Conservation (phyloP, 2,113 vertebrate species). For the Bujurquina vittata region DNA sequence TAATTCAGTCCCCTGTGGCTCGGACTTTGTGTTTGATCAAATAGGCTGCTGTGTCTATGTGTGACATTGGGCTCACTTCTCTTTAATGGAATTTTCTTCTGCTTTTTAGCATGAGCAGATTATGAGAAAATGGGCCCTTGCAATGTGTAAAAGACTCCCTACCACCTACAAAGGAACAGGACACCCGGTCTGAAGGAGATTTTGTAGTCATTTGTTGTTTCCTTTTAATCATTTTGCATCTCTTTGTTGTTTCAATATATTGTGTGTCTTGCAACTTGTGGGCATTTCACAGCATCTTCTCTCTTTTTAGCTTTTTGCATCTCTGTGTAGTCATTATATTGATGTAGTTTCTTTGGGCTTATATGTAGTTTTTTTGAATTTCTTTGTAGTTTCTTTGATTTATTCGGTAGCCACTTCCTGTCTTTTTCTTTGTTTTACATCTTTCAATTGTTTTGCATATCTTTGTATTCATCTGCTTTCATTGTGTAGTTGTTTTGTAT, state of each 20-base stretch:
- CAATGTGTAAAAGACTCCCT: not conserved
- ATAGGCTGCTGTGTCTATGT: conserved; percentile 23
- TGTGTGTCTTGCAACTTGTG: not conserved
- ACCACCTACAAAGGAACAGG: not conserved
- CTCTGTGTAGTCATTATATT: not conserved
- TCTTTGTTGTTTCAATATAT: not conserved
- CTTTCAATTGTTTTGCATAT: not conserved
- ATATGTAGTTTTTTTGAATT: not conserved
- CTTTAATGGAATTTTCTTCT: conserved; percentile 35
- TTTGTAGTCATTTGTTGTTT: not conserved
- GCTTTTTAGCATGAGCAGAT: conserved; percentile 18
- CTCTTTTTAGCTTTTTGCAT: not conserved
- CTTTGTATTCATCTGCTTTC: not conserved
- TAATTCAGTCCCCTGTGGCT: conserved; percentile 40
- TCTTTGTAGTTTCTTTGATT: not conserved
- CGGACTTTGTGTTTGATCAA: conserved; percentile 62
- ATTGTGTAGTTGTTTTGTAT: not conserved
- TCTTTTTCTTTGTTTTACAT: not conserved
- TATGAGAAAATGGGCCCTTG: conserved; percentile 11
- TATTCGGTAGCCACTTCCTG: not conserved
- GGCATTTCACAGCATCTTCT: not conserved
- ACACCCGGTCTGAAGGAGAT: not conserved
- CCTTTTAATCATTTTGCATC: not conserved
- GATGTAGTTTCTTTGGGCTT: not conserved
- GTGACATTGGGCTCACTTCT: conserved; percentile 46